These are phyloP conservation scores for Drosophila emarginata DNA, from an alignment of 2,888 invertebrate genomes.

Conservation along the genomic window DNA sequence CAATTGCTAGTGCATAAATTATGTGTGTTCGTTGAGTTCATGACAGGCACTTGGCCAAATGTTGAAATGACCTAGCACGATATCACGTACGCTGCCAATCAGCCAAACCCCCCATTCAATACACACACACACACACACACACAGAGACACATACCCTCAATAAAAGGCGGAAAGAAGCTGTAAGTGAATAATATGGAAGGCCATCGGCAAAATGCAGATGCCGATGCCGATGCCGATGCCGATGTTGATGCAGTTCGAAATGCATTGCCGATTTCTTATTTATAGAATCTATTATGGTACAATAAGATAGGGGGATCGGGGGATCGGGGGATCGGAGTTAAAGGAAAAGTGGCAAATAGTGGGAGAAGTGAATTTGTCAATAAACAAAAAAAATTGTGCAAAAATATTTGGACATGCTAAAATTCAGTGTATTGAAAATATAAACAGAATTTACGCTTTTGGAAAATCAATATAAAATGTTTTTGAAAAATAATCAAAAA, in stretches of 20 bases:
- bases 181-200: not conserved
- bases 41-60: constrained; percentile 55
- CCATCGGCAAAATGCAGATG: not conserved
- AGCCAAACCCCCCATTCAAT: constrained; percentile 7
- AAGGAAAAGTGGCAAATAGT: no score
- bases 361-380: no score
- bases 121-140: constrained; percentile 19
- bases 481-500: no score
- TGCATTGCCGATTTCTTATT: constrained; percentile 5
- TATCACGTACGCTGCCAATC: constrained; percentile 66
- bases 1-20: constrained; percentile 60
- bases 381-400: no score
- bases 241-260: constrained; percentile 19
- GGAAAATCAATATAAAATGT: no score
- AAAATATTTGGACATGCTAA: no score
- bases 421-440: no score
- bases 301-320: no score
- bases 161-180: constrained; percentile 36
- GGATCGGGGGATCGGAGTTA: no score
- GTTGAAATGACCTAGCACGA: constrained; percentile 47
- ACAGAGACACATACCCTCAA: not conserved
- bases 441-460: no score
- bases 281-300: not conserved
- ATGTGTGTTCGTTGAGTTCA: constrained; percentile 27
- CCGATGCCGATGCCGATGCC: not conserved